These are phyloP conservation scores for Chionomys nivalis DNA, from an alignment of 2,113 vertebrate species.

Conservation along the genomic window DNA sequence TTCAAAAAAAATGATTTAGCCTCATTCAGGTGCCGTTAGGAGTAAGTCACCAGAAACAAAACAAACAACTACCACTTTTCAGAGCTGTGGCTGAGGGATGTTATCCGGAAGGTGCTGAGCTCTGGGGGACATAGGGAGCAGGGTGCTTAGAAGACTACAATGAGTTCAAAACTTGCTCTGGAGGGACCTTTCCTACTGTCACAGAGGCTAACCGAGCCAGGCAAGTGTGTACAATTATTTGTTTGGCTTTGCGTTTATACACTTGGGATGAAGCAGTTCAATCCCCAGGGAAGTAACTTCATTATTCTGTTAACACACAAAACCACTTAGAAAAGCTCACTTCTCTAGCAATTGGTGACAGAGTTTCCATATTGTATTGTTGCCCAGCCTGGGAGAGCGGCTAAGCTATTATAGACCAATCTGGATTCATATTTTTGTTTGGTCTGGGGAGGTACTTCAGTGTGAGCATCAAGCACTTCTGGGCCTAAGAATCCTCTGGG, in stretches of 20 bases:
- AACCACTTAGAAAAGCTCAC: neutral
- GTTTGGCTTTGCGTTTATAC: neutral
- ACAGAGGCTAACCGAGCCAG: neutral
- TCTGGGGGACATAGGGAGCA: accelerated
- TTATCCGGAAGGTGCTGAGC: neutral
- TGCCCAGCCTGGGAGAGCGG: neutral
- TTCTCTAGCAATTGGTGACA: too few relatives aligned
- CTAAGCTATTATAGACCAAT: too few relatives aligned
- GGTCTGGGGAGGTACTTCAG: neutral
- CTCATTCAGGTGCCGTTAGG: neutral
- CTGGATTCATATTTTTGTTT: neutral
- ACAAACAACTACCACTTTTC: neutral
- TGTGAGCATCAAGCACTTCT: neutral
- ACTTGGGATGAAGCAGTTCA: neutral
- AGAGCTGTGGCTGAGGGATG: accelerated
- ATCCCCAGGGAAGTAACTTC: neutral
- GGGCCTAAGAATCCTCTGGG: neutral
- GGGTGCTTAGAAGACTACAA: neutral
- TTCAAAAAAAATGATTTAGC: neutral
- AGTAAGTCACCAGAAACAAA: neutral
- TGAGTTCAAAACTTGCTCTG: neutral
- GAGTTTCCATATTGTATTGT: accelerated
- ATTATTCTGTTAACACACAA: neutral
- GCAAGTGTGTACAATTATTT: neutral
- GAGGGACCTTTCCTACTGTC: neutral